A percentile compares a stretch with the other conserved stretches of the same genome.
phyloP scores from a whole-genome alignment of 2,797 vertebrate genomes.

The Oryzias sinensis region DNA sequence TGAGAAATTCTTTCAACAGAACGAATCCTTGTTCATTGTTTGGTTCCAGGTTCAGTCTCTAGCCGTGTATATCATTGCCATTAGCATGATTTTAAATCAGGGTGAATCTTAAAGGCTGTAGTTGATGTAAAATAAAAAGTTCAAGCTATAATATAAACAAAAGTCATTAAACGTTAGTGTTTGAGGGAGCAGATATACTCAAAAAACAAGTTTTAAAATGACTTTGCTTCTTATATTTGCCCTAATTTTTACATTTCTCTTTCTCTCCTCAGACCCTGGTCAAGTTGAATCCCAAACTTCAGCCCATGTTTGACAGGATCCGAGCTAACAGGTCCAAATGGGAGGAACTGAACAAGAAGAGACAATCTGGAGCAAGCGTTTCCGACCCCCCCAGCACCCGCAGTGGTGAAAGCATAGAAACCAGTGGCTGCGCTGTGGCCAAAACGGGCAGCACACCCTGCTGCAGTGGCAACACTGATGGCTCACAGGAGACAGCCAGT shows the following conservation, averaged over 20 bases:
- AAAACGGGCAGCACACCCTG: conserved; percentile 49
- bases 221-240: too few relatives aligned
- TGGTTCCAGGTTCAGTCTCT: too few relatives aligned
- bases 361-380: conserved; percentile 71
- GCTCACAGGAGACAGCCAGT: conserved; percentile 60
- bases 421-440: conserved; percentile 34
- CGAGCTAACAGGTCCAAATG: conserved; percentile 88
- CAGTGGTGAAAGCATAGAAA: conserved; percentile 40
- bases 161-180: too few relatives aligned
- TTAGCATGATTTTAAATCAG: too few relatives aligned
- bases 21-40: too few relatives aligned
- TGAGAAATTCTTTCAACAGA: too few relatives aligned
- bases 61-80: too few relatives aligned
- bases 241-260: neutral
- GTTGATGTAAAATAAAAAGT: too few relatives aligned
- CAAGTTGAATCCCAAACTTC: conserved; percentile 91
- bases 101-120: too few relatives aligned
- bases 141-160: too few relatives aligned
- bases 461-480: conserved; percentile 37
- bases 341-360: conserved; percentile 90
- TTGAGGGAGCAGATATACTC: too few relatives aligned
- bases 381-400: conserved; percentile 47
- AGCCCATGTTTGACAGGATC: conserved; percentile 94
- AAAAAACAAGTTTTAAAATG: too few relatives aligned
- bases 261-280: conserved; percentile 82